Conservation (phyloP, 2,888 invertebrate genomes). For the Reticulitermes lucifugus region DNA sequence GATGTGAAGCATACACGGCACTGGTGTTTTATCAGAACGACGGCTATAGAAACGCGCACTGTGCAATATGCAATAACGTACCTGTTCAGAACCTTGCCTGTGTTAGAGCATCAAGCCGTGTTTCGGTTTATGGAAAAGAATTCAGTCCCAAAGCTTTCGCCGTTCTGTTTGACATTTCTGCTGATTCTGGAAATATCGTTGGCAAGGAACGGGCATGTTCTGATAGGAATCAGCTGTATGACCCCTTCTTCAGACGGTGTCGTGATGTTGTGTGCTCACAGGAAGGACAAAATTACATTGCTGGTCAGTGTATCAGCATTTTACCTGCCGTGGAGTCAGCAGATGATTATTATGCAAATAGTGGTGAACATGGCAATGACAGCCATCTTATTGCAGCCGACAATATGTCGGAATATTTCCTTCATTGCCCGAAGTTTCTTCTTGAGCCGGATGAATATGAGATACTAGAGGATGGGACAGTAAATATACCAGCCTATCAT, state of each 20-base stretch:
- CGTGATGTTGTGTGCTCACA: conserved; percentile 60
- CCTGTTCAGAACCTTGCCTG: conserved; percentile 59
- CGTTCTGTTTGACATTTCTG: conserved; percentile 62
- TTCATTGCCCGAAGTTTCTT: conserved; percentile 60
- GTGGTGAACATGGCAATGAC: not conserved
- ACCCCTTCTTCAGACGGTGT: conserved; percentile 64
- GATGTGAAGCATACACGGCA: conserved; percentile 63
- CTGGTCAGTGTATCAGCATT: conserved; percentile 57
- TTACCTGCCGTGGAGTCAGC: conserved; percentile 4
- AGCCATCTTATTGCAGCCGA: not conserved
- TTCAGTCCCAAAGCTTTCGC: conserved; percentile 62
- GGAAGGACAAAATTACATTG: conserved; percentile 57
- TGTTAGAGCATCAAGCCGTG: conserved; percentile 53
- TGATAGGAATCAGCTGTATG: conserved; percentile 60
- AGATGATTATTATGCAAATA: not conserved
- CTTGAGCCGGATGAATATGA: conserved; percentile 60
- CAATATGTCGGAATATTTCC: not conserved
- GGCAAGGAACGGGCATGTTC: conserved; percentile 57
- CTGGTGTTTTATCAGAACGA: conserved; percentile 60
- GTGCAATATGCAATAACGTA: conserved; percentile 64
- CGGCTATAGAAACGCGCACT: conserved; percentile 64
- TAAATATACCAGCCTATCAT: conserved; percentile 60
- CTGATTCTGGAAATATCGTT: conserved; percentile 54
- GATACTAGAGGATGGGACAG: conserved; percentile 57
- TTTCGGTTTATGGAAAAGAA: conserved; percentile 57